Percentiles rank a stretch among this genome's conserved stretches.
Conservation (phyloP, 2,888 invertebrate species). For the Protodeltote pygarga region DNA sequence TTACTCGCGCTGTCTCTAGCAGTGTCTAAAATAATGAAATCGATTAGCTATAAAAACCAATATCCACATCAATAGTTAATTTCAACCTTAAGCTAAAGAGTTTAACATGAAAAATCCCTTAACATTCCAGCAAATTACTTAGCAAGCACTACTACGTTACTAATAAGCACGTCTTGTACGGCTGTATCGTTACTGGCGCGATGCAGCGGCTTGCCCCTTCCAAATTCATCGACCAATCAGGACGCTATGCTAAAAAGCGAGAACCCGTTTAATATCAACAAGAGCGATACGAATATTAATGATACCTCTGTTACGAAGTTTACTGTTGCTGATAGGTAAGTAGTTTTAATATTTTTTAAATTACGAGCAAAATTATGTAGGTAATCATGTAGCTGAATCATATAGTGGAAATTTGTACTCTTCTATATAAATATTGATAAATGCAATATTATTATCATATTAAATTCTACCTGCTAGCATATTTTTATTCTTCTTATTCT, state of each 20-base stretch:
- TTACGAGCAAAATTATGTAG: neutral
- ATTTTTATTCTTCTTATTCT: too few relatives aligned
- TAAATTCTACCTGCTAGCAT: too few relatives aligned
- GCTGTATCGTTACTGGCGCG: slow-evolving; percentile 91
- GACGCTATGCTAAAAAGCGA: slow-evolving; percentile 68
- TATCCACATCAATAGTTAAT: too few relatives aligned
- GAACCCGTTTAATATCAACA: slow-evolving; percentile 71
- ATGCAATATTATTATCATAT: too few relatives aligned
- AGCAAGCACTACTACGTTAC: slow-evolving; percentile 87
- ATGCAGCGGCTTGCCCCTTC: slow-evolving; percentile 89
- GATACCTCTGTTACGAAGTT: slow-evolving; percentile 87
- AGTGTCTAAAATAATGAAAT: too few relatives aligned
- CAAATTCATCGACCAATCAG: slow-evolving; percentile 73
- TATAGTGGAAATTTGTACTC: too few relatives aligned
- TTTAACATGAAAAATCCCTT: too few relatives aligned
- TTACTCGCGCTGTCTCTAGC: too few relatives aligned
- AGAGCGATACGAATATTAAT: slow-evolving; percentile 49
- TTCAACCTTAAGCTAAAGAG: too few relatives aligned
- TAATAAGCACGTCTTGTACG: slow-evolving; percentile 90
- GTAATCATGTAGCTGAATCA: neutral
- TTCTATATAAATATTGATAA: too few relatives aligned
- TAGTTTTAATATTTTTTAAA: neutral
- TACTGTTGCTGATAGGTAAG: slow-evolving; percentile 87
- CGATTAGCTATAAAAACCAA: too few relatives aligned
- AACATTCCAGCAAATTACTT: slow-evolving; percentile 89